Conservation (phyloP, 2,888 invertebrate genomes). For the Drosophila paramelanica region DNA sequence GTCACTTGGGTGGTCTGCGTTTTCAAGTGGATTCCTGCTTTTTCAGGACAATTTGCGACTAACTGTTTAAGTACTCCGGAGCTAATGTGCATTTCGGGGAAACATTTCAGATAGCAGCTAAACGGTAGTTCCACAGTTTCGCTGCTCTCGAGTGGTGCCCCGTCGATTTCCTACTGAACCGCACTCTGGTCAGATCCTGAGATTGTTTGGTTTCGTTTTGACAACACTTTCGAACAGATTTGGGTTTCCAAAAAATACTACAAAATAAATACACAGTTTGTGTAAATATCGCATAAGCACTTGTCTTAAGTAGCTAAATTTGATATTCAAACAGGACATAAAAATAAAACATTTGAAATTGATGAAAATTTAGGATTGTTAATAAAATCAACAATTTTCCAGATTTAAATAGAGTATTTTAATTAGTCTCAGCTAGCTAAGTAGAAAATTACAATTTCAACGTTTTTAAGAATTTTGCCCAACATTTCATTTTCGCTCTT, state of each 20-base stretch:
- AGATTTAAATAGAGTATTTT: no score
- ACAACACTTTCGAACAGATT: conserved; percentile 45
- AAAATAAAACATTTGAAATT: no score
- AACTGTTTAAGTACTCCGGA: conserved; percentile 38
- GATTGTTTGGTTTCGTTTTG: conserved; percentile 72
- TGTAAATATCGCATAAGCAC: no score
- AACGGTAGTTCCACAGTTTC: conserved; percentile 63
- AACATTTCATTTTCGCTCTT: not conserved
- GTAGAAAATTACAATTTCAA: not conserved
- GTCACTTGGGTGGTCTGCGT: conserved; percentile 62
- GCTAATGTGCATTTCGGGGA: conserved; percentile 60
- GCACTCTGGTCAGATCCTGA: conserved; percentile 37
- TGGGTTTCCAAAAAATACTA: conserved; percentile 44
- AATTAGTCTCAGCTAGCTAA: no score
- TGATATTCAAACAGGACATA: no score
- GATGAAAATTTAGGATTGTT: no score
- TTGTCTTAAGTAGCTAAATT: no score
- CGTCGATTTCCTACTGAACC: conserved; percentile 52
- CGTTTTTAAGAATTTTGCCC: not conserved
- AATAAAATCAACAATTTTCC: no score
- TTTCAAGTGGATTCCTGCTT: conserved; percentile 38
- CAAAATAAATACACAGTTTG: conserved; percentile 14
- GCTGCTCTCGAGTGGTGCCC: conserved; percentile 61
- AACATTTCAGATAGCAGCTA: conserved; percentile 35
- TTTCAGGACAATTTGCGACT: conserved; percentile 39